These are phyloP conservation scores for Caradrina clavipalpis DNA, from an alignment of 2,888 invertebrate species.

Conservation along the genomic window DNA sequence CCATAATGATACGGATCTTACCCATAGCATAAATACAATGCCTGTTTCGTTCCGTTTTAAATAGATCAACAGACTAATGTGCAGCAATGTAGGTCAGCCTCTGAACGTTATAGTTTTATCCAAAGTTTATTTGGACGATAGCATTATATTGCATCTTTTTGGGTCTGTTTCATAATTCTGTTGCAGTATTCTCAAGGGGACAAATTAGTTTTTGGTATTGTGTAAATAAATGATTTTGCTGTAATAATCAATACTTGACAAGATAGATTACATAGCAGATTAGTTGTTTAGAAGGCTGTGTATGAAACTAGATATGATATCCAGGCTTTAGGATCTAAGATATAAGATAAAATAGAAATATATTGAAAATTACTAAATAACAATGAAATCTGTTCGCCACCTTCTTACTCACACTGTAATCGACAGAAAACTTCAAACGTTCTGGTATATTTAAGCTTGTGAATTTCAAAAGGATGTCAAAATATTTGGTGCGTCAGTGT, in stretches of 20 bases:
- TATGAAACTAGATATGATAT: slow-evolving; percentile 17
- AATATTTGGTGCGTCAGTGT: background rate
- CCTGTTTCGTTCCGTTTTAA: slow-evolving; percentile 51
- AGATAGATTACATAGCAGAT: slow-evolving; percentile 17
- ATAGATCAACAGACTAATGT: slow-evolving; percentile 39
- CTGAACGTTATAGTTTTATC: slow-evolving; percentile 44
- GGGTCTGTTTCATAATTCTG: slow-evolving; percentile 15
- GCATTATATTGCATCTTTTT: slow-evolving; percentile 24
- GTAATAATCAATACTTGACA: slow-evolving; percentile 24
- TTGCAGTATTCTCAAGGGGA: background rate
- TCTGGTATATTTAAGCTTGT: too few relatives aligned
- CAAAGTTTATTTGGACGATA: slow-evolving; percentile 45
- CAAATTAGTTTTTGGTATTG: slow-evolving; percentile 1
- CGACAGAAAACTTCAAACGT: background rate
- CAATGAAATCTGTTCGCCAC: background rate
- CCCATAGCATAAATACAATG: slow-evolving; percentile 38
- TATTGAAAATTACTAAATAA: background rate
- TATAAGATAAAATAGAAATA: slow-evolving; percentile 1
- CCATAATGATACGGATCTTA: slow-evolving; percentile 16
- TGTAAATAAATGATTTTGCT: slow-evolving; percentile 38
- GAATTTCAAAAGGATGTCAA: slow-evolving; percentile 2
- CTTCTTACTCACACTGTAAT: background rate
- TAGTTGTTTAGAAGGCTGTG: too few relatives aligned
- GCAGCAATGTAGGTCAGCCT: slow-evolving; percentile 55
- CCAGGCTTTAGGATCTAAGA: slow-evolving; percentile 4